Percentiles rank a stretch among this genome's conserved stretches.
These are phyloP conservation scores for Zosterops japonicus DNA, from an alignment of 2,113 vertebrate species.

Conservation along the genomic window DNA sequence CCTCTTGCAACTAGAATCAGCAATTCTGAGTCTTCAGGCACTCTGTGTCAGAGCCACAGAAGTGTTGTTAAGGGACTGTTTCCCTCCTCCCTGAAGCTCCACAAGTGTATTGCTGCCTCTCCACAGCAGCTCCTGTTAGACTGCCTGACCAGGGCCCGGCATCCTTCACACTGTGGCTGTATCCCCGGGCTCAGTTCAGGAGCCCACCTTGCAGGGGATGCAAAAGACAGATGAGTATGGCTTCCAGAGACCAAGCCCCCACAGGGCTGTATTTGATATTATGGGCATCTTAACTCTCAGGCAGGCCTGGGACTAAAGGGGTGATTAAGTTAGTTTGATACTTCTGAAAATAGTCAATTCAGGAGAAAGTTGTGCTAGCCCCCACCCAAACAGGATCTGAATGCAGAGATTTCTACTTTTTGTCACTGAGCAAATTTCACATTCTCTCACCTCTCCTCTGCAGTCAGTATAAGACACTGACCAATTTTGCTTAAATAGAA, in stretches of 20 bases:
- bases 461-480: not conserved
- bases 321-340: not conserved
- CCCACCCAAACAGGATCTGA: not conserved
- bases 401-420: not conserved
- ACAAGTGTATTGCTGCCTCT: not conserved
- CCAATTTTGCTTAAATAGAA: not conserved
- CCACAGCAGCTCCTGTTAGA: not conserved
- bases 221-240: not conserved
- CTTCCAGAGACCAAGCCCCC: not conserved
- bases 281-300: not conserved
- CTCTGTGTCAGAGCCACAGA: not conserved
- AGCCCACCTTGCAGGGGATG: not conserved
- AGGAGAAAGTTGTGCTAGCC: not conserved
- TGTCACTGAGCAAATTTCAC: not conserved
- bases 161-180: not conserved
- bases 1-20: not conserved
- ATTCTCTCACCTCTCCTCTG: not conserved
- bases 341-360: not conserved
- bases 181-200: not conserved
- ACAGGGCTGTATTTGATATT: not conserved
- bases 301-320: not conserved
- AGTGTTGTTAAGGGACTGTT: not conserved
- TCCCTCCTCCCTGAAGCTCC: not conserved
- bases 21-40: not conserved
- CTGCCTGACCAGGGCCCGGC: not conserved